phyloP scores from a whole-genome alignment of 2,888 invertebrate species.

The Philereme vetulata region DNA sequence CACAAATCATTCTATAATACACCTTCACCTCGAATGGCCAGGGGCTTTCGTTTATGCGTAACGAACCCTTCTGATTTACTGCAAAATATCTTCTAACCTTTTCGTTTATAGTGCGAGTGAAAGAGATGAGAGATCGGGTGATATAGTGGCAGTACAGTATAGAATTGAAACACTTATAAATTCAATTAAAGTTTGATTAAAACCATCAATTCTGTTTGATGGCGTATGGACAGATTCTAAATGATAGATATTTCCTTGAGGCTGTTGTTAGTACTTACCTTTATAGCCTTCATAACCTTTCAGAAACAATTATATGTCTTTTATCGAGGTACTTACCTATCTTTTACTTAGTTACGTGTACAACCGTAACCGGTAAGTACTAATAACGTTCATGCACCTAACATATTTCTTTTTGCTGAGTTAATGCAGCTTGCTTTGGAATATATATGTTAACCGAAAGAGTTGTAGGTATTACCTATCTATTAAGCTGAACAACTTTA shows the following conservation, averaged over 20 bases:
- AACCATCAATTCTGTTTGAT: constrained; percentile 24
- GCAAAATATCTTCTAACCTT: constrained; percentile 26
- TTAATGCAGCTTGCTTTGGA: too few relatives aligned
- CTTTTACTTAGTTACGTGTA: too few relatives aligned
- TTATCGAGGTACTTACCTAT: too few relatives aligned
- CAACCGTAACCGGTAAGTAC: too few relatives aligned
- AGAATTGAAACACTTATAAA: constrained; percentile 18
- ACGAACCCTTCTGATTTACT: constrained; percentile 62
- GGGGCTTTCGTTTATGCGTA: constrained; percentile 53
- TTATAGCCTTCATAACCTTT: neutral
- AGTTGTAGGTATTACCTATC: too few relatives aligned
- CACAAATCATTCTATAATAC: constrained; percentile 64
- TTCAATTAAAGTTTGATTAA: constrained; percentile 31
- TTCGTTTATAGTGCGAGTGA: constrained; percentile 9
- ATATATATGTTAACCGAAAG: too few relatives aligned
- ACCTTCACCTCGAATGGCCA: constrained; percentile 48
- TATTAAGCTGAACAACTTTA: too few relatives aligned
- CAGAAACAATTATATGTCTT: too few relatives aligned
- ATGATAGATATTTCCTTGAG: constrained; percentile 15
- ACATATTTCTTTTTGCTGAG: too few relatives aligned
- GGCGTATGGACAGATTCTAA: constrained; percentile 17
- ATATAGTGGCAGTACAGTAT: constrained; percentile 12
- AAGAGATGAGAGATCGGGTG: constrained; percentile 24
- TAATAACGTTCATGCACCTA: too few relatives aligned
- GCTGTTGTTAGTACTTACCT: constrained; percentile 9